Evolutionary conservation across 1,140 invertebrate genomes (phyloP), one percentile per base, ranked within the genome.

Genomic region (Pseudomyrmex cubaensis): DNA sequence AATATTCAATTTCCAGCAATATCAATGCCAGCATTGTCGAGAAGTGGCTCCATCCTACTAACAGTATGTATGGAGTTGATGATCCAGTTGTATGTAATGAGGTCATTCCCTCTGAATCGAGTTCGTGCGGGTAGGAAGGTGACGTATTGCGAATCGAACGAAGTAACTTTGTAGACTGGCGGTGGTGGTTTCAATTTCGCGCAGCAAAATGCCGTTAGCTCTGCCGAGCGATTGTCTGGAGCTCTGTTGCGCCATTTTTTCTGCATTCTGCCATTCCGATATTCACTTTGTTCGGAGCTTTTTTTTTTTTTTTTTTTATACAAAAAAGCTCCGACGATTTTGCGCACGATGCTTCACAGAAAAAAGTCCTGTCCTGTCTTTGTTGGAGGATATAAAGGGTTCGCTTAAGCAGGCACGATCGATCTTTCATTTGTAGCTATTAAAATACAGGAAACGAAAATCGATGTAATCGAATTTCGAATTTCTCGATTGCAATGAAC

Each of bases 71-170:
- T 72, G 56, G 50, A 74, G 63, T 74, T 64, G 84, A 86, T 85
- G 84, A 86, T 85, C 84, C 77, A 86, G 85, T 86, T 86, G 84
- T 61, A 62, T 66, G 44, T 86, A 86, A 86, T 86, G 84, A 86
- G 85, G 85, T 86, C 85, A 70, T 85, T 86, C 84, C 74, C 63
- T 86, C 85, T 82, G 82, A 86, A 90, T 91, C 84, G 76, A 84
- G 86, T 88, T 89, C 76, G 84, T 87, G 83, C 84, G 90, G 83
- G 87, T 90, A 84, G 84, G 63, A 85, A 85, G 76, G 76, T 85
- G 85, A 86, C 84, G 84, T 86, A 56, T 77, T 46, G 69, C 76
- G 76, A 66, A 82, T 85, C 25, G 83, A 89, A 70, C 70, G 84
- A 61, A 89, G 86, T 82, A 86, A 83, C 87, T 88, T 90, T 89